Percentiles rank a stretch among this genome's conserved stretches.
Conservation (phyloP, 2,113 vertebrate genomes). For the Symphodus melops region DNA sequence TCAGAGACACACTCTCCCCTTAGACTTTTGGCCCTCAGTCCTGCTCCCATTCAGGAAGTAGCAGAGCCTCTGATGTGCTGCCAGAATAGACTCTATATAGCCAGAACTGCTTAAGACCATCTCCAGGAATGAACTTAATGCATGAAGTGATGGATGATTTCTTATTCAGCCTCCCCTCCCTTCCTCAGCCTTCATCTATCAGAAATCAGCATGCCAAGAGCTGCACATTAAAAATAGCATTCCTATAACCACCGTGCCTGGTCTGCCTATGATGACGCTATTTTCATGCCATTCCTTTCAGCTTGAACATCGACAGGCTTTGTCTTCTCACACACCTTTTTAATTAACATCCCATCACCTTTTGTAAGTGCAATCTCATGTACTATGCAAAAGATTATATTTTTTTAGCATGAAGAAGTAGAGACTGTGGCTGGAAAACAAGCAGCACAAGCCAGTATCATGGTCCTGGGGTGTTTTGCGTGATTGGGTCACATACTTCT, state of each 20-base stretch:
- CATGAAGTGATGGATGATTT: slow-evolving; percentile 33
- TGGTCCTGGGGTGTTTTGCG: slow-evolving; percentile 40
- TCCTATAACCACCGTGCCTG: slow-evolving; percentile 40
- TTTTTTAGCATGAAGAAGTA: slow-evolving; percentile 44
- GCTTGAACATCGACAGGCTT: slow-evolving; percentile 10
- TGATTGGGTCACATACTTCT: slow-evolving; percentile 62
- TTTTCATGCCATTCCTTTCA: slow-evolving; percentile 30
- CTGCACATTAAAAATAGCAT: slow-evolving; percentile 41
- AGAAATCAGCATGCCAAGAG: slow-evolving; percentile 33
- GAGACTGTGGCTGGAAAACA: slow-evolving; percentile 46
- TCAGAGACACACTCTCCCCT: slow-evolving; percentile 68
- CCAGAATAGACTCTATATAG: slow-evolving; percentile 61
- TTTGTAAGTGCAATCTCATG: slow-evolving; percentile 30
- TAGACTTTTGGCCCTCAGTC: slow-evolving; percentile 68
- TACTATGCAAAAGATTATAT: slow-evolving; percentile 30
- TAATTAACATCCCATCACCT: background rate
- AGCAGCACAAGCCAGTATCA: slow-evolving; percentile 35
- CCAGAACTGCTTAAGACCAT: slow-evolving; percentile 38
- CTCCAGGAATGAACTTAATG: slow-evolving; percentile 39
- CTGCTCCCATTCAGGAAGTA: slow-evolving; percentile 75
- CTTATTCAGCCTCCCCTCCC: slow-evolving; percentile 16
- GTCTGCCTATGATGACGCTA: slow-evolving; percentile 28
- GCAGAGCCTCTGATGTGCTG: slow-evolving; percentile 68
- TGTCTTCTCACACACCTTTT: slow-evolving; percentile 2
- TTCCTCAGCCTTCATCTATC: slow-evolving; percentile 33